Evolutionary conservation across 1,140 invertebrate genomes (phyloP).

Genomic region (Drosophila fuyamai): DNA sequence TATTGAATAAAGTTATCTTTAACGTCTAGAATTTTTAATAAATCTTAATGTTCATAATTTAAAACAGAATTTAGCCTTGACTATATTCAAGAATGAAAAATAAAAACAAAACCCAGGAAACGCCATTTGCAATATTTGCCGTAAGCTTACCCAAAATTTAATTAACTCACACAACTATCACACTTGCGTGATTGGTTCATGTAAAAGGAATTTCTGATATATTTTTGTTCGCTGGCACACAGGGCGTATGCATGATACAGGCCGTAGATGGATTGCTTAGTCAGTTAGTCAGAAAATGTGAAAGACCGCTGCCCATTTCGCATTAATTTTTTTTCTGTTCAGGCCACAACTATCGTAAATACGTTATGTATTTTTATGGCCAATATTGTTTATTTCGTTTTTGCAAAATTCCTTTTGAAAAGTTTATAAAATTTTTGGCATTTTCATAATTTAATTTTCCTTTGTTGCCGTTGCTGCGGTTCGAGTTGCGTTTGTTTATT

Average conservation of each 20-base stretch:
- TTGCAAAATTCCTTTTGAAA: slow-evolving; percentile 60
- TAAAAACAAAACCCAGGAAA: neutral
- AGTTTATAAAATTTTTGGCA: slow-evolving; percentile 71
- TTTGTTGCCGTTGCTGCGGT: slow-evolving; percentile 16
- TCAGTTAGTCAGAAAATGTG: slow-evolving; percentile 1
- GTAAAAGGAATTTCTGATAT: slow-evolving; percentile 15
- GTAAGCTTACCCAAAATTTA: slow-evolving; percentile 1
- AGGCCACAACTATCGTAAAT: slow-evolving; percentile 26
- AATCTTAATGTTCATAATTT: no score
- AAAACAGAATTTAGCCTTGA: no score
- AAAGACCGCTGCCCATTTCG: neutral
- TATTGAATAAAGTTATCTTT: no score
- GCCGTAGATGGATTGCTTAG: slow-evolving; percentile 9
- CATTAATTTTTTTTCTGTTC: slow-evolving; percentile 2
- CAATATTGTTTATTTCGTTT: slow-evolving; percentile 66
- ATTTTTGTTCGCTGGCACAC: neutral
- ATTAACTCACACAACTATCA: slow-evolving; percentile 7
- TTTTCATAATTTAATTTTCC: slow-evolving; percentile 26
- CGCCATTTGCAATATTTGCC: neutral
- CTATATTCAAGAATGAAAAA: no score
- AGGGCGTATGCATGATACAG: slow-evolving; percentile 38
- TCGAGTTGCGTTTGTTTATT: slow-evolving; percentile 59
- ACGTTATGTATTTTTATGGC: slow-evolving; percentile 7
- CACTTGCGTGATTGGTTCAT: slow-evolving; percentile 4
- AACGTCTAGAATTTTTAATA: no score